Base-by-base conservation (phyloP, 2,113 vertebrate genomes). In the Leuciscus idus region DNA sequence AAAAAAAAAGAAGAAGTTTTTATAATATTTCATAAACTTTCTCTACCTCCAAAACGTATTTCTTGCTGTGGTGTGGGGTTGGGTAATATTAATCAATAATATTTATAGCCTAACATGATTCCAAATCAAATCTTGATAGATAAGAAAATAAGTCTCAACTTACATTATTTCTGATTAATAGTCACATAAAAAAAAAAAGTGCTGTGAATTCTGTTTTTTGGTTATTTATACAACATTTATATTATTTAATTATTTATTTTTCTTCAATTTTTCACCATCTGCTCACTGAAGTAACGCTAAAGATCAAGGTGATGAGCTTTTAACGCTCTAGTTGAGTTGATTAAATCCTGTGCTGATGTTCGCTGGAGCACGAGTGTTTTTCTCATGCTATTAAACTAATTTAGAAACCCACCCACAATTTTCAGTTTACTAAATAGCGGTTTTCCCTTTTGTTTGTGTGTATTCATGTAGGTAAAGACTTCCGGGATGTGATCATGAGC, bases 401-500 rank as follows among this genome's bases (percentile, higher is more conserved):
- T 68, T 43, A 13, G 23, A 73, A 82, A 26, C 48, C 73, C 81
- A 11, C 21, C 12, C 30, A 5, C 11, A 15, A 19, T 73, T 33
- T 57, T 36, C 23, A 2, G n/a, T 50, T 55, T 73, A 74, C 48
- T 19, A 75, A 77, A 30, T 81, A 81, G 15, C 39, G 8, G 79
- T 86, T 26, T 86, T 79, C 87, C 89, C 78, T 39, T 77, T 17
- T 86, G 62, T 84, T 83, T 87, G 26, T 87, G 78, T 88, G 89
- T 79, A 23, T 73, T 15, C 52, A 12, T 83, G 87, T 90, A 96
- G 95, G 95, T 87, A 95, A 95, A 75, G 94, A 95, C 91, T 94
- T 94, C 82, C 92, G 93, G 5, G 98, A 99, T 83, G 98, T 99
- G 91, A 96, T 99, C 87, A 97, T 99, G 93, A 98, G 96, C 0